Evolutionary conservation across 35 echinoderm and acorn worm genomes (phyloP), one percentile per base, ranked within the genome.

Genomic region (Lytechinus pictus): DNA sequence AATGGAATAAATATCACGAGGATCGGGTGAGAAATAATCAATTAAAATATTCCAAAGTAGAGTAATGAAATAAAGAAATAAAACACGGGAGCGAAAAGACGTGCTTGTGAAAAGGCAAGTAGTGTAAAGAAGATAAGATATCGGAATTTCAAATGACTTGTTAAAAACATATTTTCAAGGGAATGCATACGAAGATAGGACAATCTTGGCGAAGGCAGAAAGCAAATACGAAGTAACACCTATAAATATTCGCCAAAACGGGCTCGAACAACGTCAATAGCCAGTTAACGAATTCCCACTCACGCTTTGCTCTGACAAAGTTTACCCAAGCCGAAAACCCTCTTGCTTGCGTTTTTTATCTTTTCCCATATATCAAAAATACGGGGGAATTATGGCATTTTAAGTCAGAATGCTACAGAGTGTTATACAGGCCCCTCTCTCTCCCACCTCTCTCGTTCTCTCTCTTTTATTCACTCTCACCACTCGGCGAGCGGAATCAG

Each of bases 341-440:
- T 79, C 66, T 79, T 8, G 66, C 61, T 24, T 79, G 66, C 66
- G 8, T 79, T 79, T 79, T n/a, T 79, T 79, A 79, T 79, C 66
- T 24, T 79, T 79, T 79, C n/a, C 66, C 66, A 79, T 79, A 79
- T 79, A 90, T 90, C 88, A 10, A 90, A 44, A 90, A 90, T 54
- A n/a, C 66, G 66, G 66, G 86, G 88, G 88, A 90, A 90, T 90
- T 90, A 90, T 90, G 88, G 88, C 88, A 90, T 90, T 90, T 90
- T 90, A 90, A 90, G 88, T 90, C 24, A 90, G 29, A 52, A 44
- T 90, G 88, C 88, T 90, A 90, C 88, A 90, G 88, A 90, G 29
- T 44, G 28, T 90, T 90, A 51, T 90, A 90, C 44, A 51, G 9
- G 86, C 16, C 29, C 88, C 66, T 24, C 66, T n/a, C 21, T 79